Base-by-base conservation (phyloP, 2,888 invertebrate species). In the Diogma glabrata region DNA sequence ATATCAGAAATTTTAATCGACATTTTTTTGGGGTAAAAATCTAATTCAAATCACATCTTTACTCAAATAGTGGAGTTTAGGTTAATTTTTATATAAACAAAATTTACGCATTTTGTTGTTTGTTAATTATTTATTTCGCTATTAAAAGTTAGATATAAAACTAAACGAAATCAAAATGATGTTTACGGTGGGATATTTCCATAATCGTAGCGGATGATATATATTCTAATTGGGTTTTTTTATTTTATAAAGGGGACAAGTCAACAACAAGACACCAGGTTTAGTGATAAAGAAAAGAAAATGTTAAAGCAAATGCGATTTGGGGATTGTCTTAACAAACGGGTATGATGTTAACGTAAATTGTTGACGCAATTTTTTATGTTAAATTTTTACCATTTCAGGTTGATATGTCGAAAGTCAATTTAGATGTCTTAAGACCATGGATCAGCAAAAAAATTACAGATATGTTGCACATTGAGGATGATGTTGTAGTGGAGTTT, bases 241-340 rank as follows among this genome's bases (percentile, higher is more conserved):
- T 46, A 14, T 47, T 16, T 14, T 26, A 57, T 60, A 47, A 64
- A 97, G 96, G 99, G 99, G 57, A 99, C 97, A 26, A 95, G 88
- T 64, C 89, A 96, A 54, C 96, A 97, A 71, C 99, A 99, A 74
- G 99, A 99, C 72, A 96, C 93, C 64, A 85, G 99, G 65, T 99
- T 99, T 75, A 90, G 95, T 67, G 97, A 99, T 72, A 99, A 99
- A 73, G 96, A 97, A 73, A 97, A 99, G 74, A 99, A 99, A 69
- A 77, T 99, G 47, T 81, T 99, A 74, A 97, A 96, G 71, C 91
- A 92, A 70, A 95, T 99, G 95, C 93, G 90, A 71, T 99, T 99
- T 70, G 91, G 90, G 28, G 94, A 96, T 66, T 87, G 87, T 60
- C 77, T 99, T 45, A 86, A 87, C 58, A 89, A 87, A 69, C 91